phyloP scores from a whole-genome alignment of 2,797 vertebrate species.

The Urosaurus nigricauda region DNA sequence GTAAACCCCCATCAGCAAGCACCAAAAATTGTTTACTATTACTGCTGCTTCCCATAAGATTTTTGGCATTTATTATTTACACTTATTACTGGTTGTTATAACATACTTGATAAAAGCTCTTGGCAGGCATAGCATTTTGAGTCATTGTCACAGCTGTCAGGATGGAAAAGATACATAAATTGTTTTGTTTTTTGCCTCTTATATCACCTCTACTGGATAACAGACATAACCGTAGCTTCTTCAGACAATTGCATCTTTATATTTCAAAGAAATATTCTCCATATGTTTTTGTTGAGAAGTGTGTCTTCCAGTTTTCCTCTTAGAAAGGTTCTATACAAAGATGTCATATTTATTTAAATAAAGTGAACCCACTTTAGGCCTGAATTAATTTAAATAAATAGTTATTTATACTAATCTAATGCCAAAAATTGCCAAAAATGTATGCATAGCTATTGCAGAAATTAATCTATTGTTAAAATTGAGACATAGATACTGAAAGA shows the following conservation, averaged over 20 bases:
- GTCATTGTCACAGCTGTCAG: constrained; percentile 88
- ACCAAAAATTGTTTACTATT: constrained; percentile 89
- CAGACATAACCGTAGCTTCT: constrained; percentile 67
- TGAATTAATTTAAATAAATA: constrained; percentile 30
- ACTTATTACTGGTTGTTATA: constrained; percentile 92
- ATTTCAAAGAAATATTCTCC: constrained; percentile 69
- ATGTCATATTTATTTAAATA: constrained; percentile 39
- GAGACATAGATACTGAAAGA: constrained; percentile 20
- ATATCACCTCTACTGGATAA: constrained; percentile 69
- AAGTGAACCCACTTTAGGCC: constrained; percentile 32
- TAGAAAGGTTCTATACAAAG: constrained; percentile 36
- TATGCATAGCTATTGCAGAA: not conserved
- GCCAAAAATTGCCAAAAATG: constrained; percentile 34
- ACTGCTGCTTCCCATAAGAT: constrained; percentile 84
- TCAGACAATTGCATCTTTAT: constrained; percentile 56
- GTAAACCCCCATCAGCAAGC: constrained; percentile 88
- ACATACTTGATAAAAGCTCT: constrained; percentile 90
- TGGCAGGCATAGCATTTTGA: constrained; percentile 85
- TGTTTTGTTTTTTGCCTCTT: constrained; percentile 70
- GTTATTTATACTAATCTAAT: constrained; percentile 52
- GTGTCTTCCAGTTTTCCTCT: constrained; percentile 49
- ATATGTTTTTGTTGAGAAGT: constrained; percentile 56
- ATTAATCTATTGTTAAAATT: not conserved
- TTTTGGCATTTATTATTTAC: constrained; percentile 93
- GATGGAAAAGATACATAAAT: constrained; percentile 80